Base-by-base conservation (phyloP, 2,113 vertebrate genomes). In the Tachysurus vachellii region DNA sequence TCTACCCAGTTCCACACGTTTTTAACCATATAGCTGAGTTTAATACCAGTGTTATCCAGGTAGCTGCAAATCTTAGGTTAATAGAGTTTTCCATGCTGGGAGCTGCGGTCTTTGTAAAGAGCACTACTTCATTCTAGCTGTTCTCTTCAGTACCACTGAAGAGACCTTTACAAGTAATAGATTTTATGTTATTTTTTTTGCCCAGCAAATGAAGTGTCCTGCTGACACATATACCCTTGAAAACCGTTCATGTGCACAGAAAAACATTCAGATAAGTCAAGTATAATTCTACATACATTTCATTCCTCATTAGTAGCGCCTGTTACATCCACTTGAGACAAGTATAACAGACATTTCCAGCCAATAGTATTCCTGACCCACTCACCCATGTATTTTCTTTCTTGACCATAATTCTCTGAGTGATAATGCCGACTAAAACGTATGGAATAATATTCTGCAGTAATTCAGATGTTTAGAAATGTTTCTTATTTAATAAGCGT, bases 1-100 rank as follows among this genome's bases (percentile, higher is more conserved):
- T 11, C 17, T 56, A 53, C 61, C 50, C 28, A n/a, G 54, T 66
- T 80, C 56, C 16, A 21, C 47, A 83, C n/a, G 9, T 64, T 26
- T 66, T 66, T 3, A 10, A 8, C 31, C 86, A 85, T 85, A 75
- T 64, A 90, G 84, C 86, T 84, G 73, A 81, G 83, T 75, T 36
- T 50, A 84, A 59, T 62, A 83, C 50, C 54, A 19, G 82, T 59
- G 26, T 80, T 80, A 73, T 83, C 56, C 84, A 62, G 73, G 61
- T 73, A 86, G 53, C 84, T 59, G 85, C 76, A 88, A 53, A 84
- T 79, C 66, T 84, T 56, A 57, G 54, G 81, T 44, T 88, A 86
- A 86, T 88, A 82, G 86, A 84, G 77, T 86, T 88, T 86, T 83
- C 42, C 31, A 84, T 54, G 28, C 47, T 57, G 73, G 31, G 53